These are phyloP conservation scores for Lasaia peninsularis DNA, from an alignment of 1,140 invertebrate species.

Conservation along the genomic window DNA sequence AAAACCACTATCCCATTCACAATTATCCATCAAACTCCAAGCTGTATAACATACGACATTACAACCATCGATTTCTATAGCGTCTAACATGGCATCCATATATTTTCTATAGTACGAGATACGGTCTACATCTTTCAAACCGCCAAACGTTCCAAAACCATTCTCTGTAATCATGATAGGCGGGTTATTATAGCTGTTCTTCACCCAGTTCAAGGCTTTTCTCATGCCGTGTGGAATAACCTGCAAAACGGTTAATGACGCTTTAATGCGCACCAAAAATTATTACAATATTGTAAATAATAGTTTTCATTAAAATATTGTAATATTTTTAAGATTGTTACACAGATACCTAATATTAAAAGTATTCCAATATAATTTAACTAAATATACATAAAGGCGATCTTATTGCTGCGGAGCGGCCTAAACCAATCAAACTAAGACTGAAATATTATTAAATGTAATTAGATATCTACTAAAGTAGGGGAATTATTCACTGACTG, in stretches of 20 bases:
- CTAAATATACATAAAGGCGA: too few relatives aligned
- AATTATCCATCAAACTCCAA: conserved; percentile 62
- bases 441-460: too few relatives aligned
- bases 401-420: too few relatives aligned
- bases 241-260: conserved; percentile 25
- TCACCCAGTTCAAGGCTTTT: conserved; percentile 52
- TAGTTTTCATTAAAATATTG: too few relatives aligned
- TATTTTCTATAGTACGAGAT: conserved; percentile 78
- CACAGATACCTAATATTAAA: too few relatives aligned
- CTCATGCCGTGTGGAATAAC: conserved; percentile 47
- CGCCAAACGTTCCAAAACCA: conserved; percentile 77
- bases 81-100: conserved; percentile 64
- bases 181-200: conserved; percentile 49
- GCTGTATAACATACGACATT: conserved; percentile 43
- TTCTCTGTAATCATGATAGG: conserved; percentile 55
- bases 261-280: too few relatives aligned
- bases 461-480: too few relatives aligned
- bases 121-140: conserved; percentile 66
- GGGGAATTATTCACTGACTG: too few relatives aligned
- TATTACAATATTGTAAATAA: too few relatives aligned
- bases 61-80: conserved; percentile 43
- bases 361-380: too few relatives aligned
- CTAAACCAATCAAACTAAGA: too few relatives aligned
- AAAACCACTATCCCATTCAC: conserved; percentile 48
- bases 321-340: too few relatives aligned